Evolutionary conservation across 2,888 invertebrate species (phyloP), one percentile per base, ranked within the genome.

Genomic region (Schizotus pectinicornis): DNA sequence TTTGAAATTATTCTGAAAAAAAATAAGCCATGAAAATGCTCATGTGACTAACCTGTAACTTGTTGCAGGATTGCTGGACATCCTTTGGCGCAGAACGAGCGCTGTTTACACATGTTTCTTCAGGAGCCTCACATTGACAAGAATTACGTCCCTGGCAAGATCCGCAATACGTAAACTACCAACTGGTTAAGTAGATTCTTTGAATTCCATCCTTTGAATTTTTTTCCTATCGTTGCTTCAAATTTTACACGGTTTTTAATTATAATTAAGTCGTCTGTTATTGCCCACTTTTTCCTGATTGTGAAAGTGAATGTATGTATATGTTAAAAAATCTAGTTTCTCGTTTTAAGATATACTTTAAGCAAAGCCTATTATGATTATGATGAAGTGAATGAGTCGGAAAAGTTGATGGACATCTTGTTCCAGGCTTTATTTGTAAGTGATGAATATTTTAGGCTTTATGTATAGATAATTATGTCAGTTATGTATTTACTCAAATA

Each of bases 111-210:
- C 81, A 98, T 99, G 94, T 99, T 99, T 84, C 87, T 99, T 64
- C 98, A 98, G 81, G 98, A 98, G 75, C 91, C 92, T 46, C 89
- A 90, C 75, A 98, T 99, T 80, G 98, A 99, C 83, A 97, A 95
- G 85, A 98, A 96, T 84, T 99, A 99, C 82, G 95, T 98, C 68
- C 99, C 99, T 71, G 99, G 99, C 73, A 98, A 99, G 84, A 98
- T 99, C 81, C 87, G 97, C 79, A 96, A 94, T 85, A 93, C 94
- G 85, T 94, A 93, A 88, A 71, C 43, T 14, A 46, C 14, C 6
- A 47, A 46, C 38, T 14, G 32, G 35, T 46, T 30, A 7, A 57
- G 62, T 59, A 52, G 51, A 39, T 61, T 59, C 9, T 35, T 51
- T 52, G 12, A 60, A 59, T 68, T 65, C 63, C 65, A 67, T 71